Evolutionary conservation across 2,888 invertebrate genomes (phyloP), one percentile per base, ranked within the genome.

Genomic region (Monoplex corrugatus): DNA sequence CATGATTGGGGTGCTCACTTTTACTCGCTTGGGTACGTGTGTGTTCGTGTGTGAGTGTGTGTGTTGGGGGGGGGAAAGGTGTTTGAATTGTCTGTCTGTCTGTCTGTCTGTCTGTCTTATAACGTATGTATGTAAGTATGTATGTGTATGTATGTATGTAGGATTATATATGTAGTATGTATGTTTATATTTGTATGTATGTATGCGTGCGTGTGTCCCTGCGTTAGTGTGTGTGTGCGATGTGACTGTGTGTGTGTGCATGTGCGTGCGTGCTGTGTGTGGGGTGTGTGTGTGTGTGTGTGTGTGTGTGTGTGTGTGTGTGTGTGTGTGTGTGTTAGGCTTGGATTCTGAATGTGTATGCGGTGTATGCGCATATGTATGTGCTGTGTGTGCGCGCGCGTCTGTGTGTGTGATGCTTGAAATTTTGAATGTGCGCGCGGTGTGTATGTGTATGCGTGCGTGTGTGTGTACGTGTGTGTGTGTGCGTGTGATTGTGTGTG

Each of bases 281-380:
- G 63, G 3, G 23, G 16, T 23, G 63, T 68, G 68, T 68, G n/a
- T n/a, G 10, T 6, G 1, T 68, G 68, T 68, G n/a, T 68, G n/a
- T 68, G n/a, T 68, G 68, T 68, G n/a, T 1, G n/a, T 68, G 68
- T 68, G 68, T 68, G 68, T 68, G 68, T n/a, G 68, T 68, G 68
- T n/a, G 68, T 68, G 68, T n/a, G 68, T 68, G 68, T n/a, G n/a
- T 68, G 68, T 68, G n/a, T 68, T 28, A n/a, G 2, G 28, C n/a
- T 68, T 2, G 35, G 75, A n/a, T 2, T 38, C 2, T 38, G 75
- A 13, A 0, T 13, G 16, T 75, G 2, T 32, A 35, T 32, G 35
- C 16, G 72, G 72, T 75, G 72, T 75, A 35, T 75, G 72, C 35
- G 72, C 35, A 35, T 75, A 35, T 32, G 32, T 75, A 16, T 23